phyloP scores from a whole-genome alignment of 2,113 vertebrate species.

The Solea solea region DNA sequence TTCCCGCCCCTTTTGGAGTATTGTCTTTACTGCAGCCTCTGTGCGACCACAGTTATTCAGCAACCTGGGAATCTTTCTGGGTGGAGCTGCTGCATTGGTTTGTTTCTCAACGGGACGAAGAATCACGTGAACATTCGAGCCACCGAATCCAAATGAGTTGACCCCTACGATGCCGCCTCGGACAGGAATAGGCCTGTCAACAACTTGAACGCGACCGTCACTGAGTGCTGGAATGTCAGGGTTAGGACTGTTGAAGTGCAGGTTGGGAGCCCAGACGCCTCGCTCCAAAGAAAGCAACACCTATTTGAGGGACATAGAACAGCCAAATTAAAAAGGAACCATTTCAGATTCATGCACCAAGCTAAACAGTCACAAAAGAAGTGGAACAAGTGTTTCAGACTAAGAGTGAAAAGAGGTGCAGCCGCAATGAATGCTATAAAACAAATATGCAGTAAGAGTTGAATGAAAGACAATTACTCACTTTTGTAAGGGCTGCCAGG shows the following conservation, averaged over 20 bases:
- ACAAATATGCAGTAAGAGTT: no score
- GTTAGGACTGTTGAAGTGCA: conserved; percentile 89
- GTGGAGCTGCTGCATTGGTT: accelerated
- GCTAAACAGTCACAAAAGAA: no score
- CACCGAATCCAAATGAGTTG: conserved; percentile 97
- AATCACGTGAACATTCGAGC: conserved; percentile 93
- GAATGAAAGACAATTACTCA: conserved; percentile 53
- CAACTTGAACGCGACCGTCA: conserved; percentile 85
- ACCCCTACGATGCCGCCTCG: conserved; percentile 87
- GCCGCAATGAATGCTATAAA: no score
- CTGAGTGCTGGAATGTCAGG: conserved; percentile 88
- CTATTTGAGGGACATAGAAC: conserved; percentile 63
- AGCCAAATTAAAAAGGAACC: neutral
- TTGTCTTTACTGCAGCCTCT: conserved; percentile 78
- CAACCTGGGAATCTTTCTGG: conserved; percentile 71
- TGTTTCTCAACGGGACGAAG: conserved; percentile 80
- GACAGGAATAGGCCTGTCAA: conserved; percentile 85
- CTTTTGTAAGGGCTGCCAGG: conserved; percentile 91
- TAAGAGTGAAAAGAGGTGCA: no score
- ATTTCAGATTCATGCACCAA: no score
- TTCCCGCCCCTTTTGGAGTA: conserved; percentile 83
- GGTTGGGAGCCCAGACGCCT: conserved; percentile 93
- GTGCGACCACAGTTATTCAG: conserved; percentile 90
- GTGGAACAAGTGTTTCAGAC: no score
- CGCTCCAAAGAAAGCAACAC: conserved; percentile 91